Percentiles rank a stretch among this genome's conserved stretches.
phyloP scores from a whole-genome alignment of 2,113 vertebrate genomes.

The Psilopogon haemacephalus region DNA sequence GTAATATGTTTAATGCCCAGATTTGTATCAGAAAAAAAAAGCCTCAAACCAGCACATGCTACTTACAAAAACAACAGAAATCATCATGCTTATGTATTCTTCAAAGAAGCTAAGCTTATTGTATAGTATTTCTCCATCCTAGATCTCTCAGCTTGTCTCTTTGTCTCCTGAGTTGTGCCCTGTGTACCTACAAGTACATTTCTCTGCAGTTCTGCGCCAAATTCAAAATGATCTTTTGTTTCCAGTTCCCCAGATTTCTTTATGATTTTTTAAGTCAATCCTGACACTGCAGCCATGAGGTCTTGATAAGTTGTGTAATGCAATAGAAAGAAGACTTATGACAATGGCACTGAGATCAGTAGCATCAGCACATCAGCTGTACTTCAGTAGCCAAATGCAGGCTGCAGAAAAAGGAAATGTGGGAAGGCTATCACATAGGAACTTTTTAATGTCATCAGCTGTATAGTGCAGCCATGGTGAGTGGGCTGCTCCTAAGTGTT shows the following conservation, averaged over 20 bases:
- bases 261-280: constrained; percentile 7
- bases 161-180: background rate
- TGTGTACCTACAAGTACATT: background rate
- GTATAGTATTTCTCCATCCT: background rate
- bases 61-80: background rate
- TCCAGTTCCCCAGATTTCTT: background rate
- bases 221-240: background rate
- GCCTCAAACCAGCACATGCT: background rate
- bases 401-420: background rate
- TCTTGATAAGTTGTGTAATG: background rate
- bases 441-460: background rate
- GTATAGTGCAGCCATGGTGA: background rate
- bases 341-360: background rate
- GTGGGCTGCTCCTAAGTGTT: background rate
- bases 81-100: background rate
- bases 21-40: background rate
- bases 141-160: background rate
- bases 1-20: background rate
- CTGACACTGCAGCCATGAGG: background rate
- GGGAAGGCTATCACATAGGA: background rate
- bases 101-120: background rate
- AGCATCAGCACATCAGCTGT: background rate
- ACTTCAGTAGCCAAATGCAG: background rate
- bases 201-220: background rate
- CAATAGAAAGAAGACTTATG: background rate